Base-by-base conservation (phyloP, 2,888 invertebrate genomes). In the Mechanitis mazaeus region DNA sequence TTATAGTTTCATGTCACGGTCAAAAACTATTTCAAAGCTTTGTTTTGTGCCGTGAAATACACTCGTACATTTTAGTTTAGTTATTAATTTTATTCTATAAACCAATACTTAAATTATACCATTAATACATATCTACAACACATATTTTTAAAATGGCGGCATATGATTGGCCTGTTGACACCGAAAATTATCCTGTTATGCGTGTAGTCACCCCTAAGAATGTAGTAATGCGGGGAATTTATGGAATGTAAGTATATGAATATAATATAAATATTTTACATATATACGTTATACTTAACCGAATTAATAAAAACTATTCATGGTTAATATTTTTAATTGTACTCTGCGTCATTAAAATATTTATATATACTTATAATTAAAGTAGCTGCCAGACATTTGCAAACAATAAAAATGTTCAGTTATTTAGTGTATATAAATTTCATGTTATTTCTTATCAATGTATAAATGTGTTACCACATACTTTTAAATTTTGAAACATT, bases 111-210 rank as follows among this genome's bases (percentile, higher is more conserved):
- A 47, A 47, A 47, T 28, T 47, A 47, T 20, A 28, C 28, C 20
- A 5, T 20, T 12, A 47, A 28, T 38, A 58, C 38, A 20, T 12
- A 38, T 46, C 45, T 58, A 20, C 35, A 35, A 5, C 5, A 35
- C 35, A 20, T 58, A 61, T 63, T 53, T 53, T 55, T 55, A 69
- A 75, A 71, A 85, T 85, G 84, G 73, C 76, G 55, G 77, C 78
- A 1, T 84, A 80, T 60, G 79, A 80, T 68, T 80, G 85, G 82
- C 72, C 69, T 45, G 69, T 86, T n/a, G 85, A 86, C 66, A 82
- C 80, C 0, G 78, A 76, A 66, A 85, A 80, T 73, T 74, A 85
- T 46, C 87, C 85, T 3, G 84, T 87, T 11, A 85, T 86, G 85
- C 76, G 79, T n/a, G 79, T 88, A 33, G 76, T 77, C 28, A 81